Base-by-base conservation (phyloP, 2,797 vertebrate species). In the Sternotherus odoratus region DNA sequence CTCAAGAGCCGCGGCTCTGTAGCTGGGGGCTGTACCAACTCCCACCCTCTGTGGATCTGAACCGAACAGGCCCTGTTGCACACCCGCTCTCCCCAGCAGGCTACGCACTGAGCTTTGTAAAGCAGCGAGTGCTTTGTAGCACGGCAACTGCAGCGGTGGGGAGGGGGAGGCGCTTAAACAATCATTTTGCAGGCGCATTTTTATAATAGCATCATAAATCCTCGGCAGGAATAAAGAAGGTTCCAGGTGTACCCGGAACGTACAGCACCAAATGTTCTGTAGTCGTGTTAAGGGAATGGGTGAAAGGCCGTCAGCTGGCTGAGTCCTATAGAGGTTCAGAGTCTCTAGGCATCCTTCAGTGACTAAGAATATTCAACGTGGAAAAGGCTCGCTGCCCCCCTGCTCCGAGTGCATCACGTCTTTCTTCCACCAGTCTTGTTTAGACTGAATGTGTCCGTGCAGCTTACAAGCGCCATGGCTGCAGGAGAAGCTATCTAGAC, bases 381-480 rank as follows among this genome's bases (percentile, higher is more conserved):
- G 93, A 95, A 94, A 96, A 60, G 93, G 92, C 89, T 95, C 60
- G 66, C 54, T 56, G 94, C 87, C 93, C 92, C 46, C 93, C 91
- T 93, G 92, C 39, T 95, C 91, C 88, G 95, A 93, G 93, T 92
- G 81, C 93, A 93, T 90, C 12, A 5, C 28, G 85, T 93, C 88
- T 95, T 89, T 93, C 92, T 94, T 83, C 92, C 94, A 92, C 95
- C 92, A 90, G 90, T 91, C 93, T 95, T 53, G 83, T 94, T 92
- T 93, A 91, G 83, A 95, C 95, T 17, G 89, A 92, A 88, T 86
- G 57, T 95, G 90, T 88, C 26, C 12, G 7, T 84, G 63, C 80
- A 90, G 89, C 89, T 87, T 75, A 6, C 63, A n/a, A 19, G 36
- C 30, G 4, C 23, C 95, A 94, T 90, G 82, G 91, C 91, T 95